Percentiles rank a stretch among this genome's conserved stretches.
Evolutionary conservation across 2,888 invertebrate genomes (phyloP).

Genomic region (Troilus luridus): DNA sequence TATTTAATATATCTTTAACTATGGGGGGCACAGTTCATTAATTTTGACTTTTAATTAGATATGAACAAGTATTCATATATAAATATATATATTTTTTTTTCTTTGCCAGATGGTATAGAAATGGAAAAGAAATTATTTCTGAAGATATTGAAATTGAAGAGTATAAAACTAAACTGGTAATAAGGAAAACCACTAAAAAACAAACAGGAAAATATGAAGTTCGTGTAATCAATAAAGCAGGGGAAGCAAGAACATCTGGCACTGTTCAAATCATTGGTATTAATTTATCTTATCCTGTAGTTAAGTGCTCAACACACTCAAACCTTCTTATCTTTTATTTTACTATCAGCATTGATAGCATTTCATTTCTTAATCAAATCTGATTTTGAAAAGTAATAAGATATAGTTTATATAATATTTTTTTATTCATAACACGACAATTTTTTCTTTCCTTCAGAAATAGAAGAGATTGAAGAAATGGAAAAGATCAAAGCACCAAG

Average conservation of each 20-base stretch:
- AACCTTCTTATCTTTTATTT: slow-evolving; percentile 12
- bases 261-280: slow-evolving; percentile 80
- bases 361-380: not conserved
- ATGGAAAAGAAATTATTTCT: slow-evolving; percentile 82
- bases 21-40: not conserved
- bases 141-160: slow-evolving; percentile 76
- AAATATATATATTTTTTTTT: not conserved
- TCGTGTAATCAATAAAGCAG: slow-evolving; percentile 81
- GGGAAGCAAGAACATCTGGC: slow-evolving; percentile 85
- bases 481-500: slow-evolving; percentile 78
- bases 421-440: not conserved
- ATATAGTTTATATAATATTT: not conserved
- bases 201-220: slow-evolving; percentile 92
- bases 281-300: slow-evolving; percentile 27
- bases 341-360: not conserved
- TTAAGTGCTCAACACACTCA: not conserved
- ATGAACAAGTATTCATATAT: not conserved
- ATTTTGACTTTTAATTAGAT: not conserved
- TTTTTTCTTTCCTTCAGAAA: slow-evolving; percentile 63
- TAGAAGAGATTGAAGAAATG: slow-evolving; percentile 66
- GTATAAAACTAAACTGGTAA: slow-evolving; percentile 76
- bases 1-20: not conserved
- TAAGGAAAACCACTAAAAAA: slow-evolving; percentile 79
- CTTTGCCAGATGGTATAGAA: slow-evolving; percentile 79
- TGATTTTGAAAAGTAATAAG: not conserved